phyloP scores from a whole-genome alignment of 92 coral and sea anemone genomes.

The Umimayanthus chanpuru region DNA sequence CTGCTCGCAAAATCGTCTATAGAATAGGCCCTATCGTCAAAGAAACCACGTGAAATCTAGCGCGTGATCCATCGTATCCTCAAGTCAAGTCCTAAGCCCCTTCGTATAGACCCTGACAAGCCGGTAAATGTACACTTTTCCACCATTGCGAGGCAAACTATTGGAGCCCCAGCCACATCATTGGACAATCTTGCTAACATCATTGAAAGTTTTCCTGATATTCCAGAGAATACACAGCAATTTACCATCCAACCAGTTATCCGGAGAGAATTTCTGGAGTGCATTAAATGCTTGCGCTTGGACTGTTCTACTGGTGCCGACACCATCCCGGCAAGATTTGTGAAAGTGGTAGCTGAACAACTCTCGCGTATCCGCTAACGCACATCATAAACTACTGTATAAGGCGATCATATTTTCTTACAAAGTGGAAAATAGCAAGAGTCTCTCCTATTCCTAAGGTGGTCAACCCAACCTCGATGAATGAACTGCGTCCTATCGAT shows the following conservation, averaged over 20 bases:
- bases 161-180: conserved; percentile 22
- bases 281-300: conserved; percentile 11
- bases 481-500: conserved; percentile 44
- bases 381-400: conserved; percentile 52
- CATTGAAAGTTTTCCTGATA: conserved; percentile 1
- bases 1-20: conserved; percentile 38
- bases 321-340: conserved; percentile 37
- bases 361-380: conserved; percentile 53
- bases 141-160: conserved; percentile 53
- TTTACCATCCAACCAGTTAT: conserved; percentile 25
- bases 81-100: conserved; percentile 53
- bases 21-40: conserved; percentile 55
- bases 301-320: conserved; percentile 64
- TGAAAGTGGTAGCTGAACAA: conserved; percentile 52
- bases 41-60: conserved; percentile 54
- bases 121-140: conserved; percentile 46
- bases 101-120: conserved; percentile 41
- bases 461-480: conserved; percentile 16
- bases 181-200: conserved; percentile 6
- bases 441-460: conserved; percentile 55
- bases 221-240: conserved; percentile 6
- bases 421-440: conserved; percentile 44
- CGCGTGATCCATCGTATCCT: conserved; percentile 51
- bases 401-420: conserved; percentile 34
- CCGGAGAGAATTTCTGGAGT: neutral